Conservation (phyloP, 2,797 vertebrate species). For the Brachyalestes nurse region DNA sequence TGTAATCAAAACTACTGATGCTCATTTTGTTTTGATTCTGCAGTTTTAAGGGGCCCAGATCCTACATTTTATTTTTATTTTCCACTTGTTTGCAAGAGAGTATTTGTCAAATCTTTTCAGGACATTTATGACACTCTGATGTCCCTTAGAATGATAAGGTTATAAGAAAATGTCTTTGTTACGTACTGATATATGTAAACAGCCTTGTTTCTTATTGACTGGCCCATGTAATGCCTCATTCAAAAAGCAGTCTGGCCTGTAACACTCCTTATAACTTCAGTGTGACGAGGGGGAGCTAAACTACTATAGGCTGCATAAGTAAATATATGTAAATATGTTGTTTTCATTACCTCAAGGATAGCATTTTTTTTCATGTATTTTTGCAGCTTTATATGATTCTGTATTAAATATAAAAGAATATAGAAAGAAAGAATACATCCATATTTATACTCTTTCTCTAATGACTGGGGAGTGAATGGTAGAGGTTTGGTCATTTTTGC, state of each 20-base stretch:
- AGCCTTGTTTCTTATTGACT: too few species aligned
- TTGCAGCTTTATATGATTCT: too few species aligned
- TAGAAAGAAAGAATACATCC: too few species aligned
- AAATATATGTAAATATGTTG: not conserved
- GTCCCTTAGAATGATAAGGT: not conserved
- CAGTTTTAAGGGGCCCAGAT: not conserved
- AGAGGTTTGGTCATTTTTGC: too few species aligned
- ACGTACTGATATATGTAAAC: too few species aligned
- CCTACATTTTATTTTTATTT: not conserved
- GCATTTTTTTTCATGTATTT: too few species aligned
- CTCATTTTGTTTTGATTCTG: slow-evolving; percentile 1
- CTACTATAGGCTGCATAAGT: not conserved
- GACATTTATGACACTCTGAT: not conserved
- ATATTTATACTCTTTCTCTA: too few species aligned
- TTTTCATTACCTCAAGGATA: not conserved
- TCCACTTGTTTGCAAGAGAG: not conserved
- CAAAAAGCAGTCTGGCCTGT: not conserved
- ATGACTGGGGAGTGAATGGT: too few species aligned
- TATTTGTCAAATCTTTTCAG: not conserved
- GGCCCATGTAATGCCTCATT: not conserved
- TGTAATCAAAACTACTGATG: not conserved
- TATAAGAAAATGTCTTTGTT: not conserved
- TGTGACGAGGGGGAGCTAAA: not conserved
- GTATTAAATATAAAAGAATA: too few species aligned
- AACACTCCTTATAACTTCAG: not conserved